These are phyloP conservation scores for Drosophila trichaetosa DNA, from an alignment of 2,888 invertebrate genomes.

Conservation along the genomic window DNA sequence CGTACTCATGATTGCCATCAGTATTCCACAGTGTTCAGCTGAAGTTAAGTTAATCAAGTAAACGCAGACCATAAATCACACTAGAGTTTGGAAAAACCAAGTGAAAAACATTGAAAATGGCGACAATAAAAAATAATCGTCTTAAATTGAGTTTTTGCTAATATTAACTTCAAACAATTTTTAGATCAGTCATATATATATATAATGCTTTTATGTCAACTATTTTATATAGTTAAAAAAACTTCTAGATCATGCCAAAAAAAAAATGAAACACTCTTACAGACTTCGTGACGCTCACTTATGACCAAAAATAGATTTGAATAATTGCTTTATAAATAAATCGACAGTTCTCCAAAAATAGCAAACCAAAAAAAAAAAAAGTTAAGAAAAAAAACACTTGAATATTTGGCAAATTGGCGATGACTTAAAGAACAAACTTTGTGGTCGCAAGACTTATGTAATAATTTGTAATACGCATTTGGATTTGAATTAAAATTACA, in stretches of 20 bases:
- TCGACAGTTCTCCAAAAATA: conserved; percentile 48
- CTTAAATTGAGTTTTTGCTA: not conserved
- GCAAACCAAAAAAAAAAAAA: conserved; percentile 4
- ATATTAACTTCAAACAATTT: not conserved
- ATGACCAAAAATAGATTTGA: conserved; percentile 19
- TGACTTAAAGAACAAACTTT: not conserved
- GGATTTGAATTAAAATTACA: conserved; percentile 19
- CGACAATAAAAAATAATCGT: fast-evolving
- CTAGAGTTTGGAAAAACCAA: not conserved
- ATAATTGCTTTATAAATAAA: conserved; percentile 48
- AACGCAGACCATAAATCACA: not conserved
- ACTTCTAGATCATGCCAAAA: not conserved
- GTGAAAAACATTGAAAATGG: not conserved
- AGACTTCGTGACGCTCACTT: conserved; percentile 15
- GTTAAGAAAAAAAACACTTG: not conserved
- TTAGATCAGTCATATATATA: not conserved
- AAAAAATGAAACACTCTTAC: not conserved
- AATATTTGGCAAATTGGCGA: conserved; percentile 4
- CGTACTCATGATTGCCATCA: conserved; percentile 23
- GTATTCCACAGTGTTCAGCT: not conserved
- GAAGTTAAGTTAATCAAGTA: not conserved
- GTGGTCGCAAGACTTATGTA: not conserved
- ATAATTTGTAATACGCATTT: conserved; percentile 25
- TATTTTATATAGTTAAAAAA: not conserved
- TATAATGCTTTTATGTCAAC: not conserved